Evolutionary conservation across 1,140 invertebrate genomes (phyloP).

Genomic region (Drosophila truncata): DNA sequence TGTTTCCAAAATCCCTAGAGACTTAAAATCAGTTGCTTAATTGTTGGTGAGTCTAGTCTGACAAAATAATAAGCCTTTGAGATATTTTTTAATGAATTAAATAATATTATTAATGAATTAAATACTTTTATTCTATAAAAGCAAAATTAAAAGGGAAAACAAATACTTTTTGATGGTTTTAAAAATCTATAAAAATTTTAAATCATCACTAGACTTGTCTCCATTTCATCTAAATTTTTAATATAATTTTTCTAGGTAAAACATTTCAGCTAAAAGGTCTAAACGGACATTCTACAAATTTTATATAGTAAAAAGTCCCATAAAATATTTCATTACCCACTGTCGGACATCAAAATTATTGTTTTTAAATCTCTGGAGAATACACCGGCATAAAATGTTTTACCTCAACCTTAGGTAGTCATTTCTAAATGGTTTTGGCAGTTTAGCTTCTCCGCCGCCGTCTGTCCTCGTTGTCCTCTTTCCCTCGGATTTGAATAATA

Average conservation of each 20-base stretch:
- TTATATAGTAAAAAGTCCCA: neutral
- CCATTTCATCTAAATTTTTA: neutral
- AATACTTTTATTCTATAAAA: no score
- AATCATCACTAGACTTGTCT: neutral
- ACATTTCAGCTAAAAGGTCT: neutral
- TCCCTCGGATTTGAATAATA: slow-evolving; percentile 40
- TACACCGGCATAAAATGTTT: slow-evolving; percentile 31
- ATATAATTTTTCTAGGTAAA: neutral
- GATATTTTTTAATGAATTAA: neutral
- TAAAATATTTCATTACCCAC: slow-evolving; percentile 3
- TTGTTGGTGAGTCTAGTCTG: slow-evolving; percentile 13
- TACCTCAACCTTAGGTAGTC: slow-evolving; percentile 16
- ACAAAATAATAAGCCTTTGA: neutral
- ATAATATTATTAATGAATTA: neutral
- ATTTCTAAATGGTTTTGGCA: slow-evolving; percentile 18
- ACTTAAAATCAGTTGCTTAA: slow-evolving; percentile 30
- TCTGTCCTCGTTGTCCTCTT: neutral
- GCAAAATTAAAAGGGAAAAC: neutral
- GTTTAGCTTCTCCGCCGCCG: slow-evolving; percentile 8
- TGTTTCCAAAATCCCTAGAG: slow-evolving; percentile 9
- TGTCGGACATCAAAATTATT: slow-evolving; percentile 4
- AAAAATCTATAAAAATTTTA: neutral
- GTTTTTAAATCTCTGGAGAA: slow-evolving; percentile 14
- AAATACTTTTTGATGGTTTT: neutral
- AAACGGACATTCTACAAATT: neutral